phyloP scores from a whole-genome alignment of 1,140 invertebrate genomes.

The Drosophila ficusphila region DNA sequence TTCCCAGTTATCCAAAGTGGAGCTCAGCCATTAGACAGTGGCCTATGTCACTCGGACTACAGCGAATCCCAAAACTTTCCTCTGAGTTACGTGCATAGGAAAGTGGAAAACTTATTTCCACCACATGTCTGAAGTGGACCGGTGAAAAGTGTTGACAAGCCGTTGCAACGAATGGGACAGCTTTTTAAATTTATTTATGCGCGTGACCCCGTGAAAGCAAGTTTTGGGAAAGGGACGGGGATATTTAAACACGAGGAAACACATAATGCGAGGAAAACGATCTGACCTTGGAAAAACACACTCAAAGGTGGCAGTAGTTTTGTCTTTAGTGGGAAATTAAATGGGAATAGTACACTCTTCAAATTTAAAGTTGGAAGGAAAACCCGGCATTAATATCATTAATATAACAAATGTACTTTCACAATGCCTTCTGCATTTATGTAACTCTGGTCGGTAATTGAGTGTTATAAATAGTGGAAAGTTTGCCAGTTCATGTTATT shows the following conservation, averaged over 20 bases:
- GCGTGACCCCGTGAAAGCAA: constrained; percentile 27
- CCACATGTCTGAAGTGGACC: constrained; percentile 26
- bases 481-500: constrained; percentile 17
- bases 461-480: constrained; percentile 38
- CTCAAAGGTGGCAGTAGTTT: constrained; percentile 1
- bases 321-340: not conserved
- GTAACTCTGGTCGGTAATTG: constrained; percentile 12
- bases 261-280: constrained; percentile 15
- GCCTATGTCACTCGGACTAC: not conserved
- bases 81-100: constrained; percentile 38
- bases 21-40: not conserved
- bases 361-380: too few relatives aligned
- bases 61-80: constrained; percentile 31
- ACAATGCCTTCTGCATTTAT: not conserved
- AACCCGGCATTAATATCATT: too few relatives aligned
- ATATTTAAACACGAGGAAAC: constrained; percentile 11
- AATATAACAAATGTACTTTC: too few relatives aligned
- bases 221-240: not conserved
- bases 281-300: constrained; percentile 19
- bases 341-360: not conserved
- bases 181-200: constrained; percentile 65
- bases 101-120: constrained; percentile 45
- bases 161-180: constrained; percentile 59
- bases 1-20: not conserved
- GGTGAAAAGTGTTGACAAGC: constrained; percentile 21